These are phyloP conservation scores for Probosciger aterrimus DNA, from an alignment of 2,113 vertebrate genomes.

Conservation along the genomic window DNA sequence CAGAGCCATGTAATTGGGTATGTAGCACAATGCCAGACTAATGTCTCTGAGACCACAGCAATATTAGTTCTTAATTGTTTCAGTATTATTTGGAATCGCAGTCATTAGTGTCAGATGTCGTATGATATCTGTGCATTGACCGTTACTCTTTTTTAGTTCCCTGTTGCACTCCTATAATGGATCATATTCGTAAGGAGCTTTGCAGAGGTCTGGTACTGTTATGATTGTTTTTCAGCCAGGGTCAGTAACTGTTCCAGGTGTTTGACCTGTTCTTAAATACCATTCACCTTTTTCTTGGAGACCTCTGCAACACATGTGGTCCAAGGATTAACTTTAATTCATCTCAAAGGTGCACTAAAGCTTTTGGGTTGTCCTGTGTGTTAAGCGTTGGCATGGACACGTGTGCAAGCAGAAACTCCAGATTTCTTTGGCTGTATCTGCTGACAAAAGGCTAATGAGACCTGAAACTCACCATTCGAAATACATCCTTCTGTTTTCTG, in stretches of 20 bases:
- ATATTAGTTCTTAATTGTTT: neutral
- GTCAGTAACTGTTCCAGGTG: neutral
- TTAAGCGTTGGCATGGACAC: rapidly evolving
- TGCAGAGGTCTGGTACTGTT: neutral
- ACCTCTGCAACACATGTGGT: neutral
- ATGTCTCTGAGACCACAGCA: neutral
- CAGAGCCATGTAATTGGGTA: neutral
- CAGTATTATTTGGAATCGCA: neutral
- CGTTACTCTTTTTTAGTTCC: neutral
- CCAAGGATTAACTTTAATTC: neutral
- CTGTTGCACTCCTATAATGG: neutral
- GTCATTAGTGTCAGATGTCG: neutral
- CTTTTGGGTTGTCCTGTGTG: neutral
- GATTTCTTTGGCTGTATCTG: neutral
- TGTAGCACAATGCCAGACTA: neutral
- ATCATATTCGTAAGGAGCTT: neutral
- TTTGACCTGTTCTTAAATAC: neutral
- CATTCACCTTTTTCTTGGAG: neutral
- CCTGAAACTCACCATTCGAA: neutral
- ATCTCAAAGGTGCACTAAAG: neutral
- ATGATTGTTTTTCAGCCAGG: neutral
- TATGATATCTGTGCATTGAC: neutral
- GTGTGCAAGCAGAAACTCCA: neutral
- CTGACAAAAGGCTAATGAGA: neutral
- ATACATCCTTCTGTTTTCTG: neutral